These are phyloP conservation scores for Staurois parvus DNA, from an alignment of 2,797 vertebrate species.

Conservation along the genomic window DNA sequence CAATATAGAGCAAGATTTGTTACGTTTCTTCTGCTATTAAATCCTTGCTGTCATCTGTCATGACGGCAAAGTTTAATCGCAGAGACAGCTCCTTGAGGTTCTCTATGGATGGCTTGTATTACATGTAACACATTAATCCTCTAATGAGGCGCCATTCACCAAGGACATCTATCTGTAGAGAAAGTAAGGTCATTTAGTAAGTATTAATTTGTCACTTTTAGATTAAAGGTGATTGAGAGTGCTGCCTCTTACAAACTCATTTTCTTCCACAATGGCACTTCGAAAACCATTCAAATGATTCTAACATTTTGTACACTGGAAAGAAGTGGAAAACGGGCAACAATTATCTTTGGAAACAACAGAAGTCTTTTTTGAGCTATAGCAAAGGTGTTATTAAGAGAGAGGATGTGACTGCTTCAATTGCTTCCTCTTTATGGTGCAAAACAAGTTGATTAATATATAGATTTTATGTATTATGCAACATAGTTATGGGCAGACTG, in stretches of 20 bases:
- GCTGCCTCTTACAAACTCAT: slow-evolving; percentile 67
- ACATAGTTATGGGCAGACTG: background rate
- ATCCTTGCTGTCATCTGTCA: slow-evolving; percentile 52
- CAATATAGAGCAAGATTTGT: slow-evolving; percentile 44
- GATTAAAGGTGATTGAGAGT: slow-evolving; percentile 74
- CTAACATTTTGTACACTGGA: slow-evolving; percentile 22
- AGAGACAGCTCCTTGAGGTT: slow-evolving; percentile 49
- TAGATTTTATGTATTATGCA: slow-evolving; percentile 32
- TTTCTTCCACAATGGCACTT: slow-evolving; percentile 66
- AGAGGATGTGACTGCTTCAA: slow-evolving; percentile 33
- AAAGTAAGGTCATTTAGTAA: slow-evolving; percentile 69
- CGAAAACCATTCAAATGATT: slow-evolving; percentile 48
- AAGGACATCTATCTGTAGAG: slow-evolving; percentile 61
- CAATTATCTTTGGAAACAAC: slow-evolving; percentile 58
- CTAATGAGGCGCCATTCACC: slow-evolving; percentile 59
- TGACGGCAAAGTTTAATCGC: slow-evolving; percentile 40
- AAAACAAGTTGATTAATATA: slow-evolving; percentile 42
- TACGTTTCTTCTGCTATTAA: slow-evolving; percentile 45
- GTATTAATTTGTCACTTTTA: slow-evolving; percentile 73
- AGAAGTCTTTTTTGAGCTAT: slow-evolving; percentile 33
- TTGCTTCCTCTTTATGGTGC: slow-evolving; percentile 11
- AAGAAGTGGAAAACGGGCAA: slow-evolving; percentile 8
- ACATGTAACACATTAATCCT: slow-evolving; percentile 58
- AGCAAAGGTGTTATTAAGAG: slow-evolving; percentile 36
- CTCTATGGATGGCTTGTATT: slow-evolving; percentile 53